Base-by-base conservation (phyloP, 2,797 vertebrate genomes). In the Sebastes flavidus region DNA sequence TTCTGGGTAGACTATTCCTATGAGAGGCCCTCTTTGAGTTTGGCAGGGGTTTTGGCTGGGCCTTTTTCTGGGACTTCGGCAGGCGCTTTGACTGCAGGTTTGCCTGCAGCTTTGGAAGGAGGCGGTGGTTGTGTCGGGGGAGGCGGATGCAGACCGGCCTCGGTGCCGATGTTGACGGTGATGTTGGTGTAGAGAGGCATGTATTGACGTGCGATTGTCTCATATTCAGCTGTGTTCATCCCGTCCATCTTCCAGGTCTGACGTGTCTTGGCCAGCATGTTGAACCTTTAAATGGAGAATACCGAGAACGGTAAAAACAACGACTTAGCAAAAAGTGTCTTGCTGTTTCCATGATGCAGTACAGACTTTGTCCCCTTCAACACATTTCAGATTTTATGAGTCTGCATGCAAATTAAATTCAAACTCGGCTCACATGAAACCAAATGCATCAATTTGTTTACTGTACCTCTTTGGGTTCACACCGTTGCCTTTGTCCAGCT, bases 121-220 rank as follows among this genome's bases (percentile, higher is more conserved):
- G 52, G n/a, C 0, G 54, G 65, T 0, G 11, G 42, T 38, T 38
- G 12, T 0, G 65, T 20, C 2, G 36, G 61, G 0, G 86, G 84
- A 58, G 38, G 29, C 2, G 59, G 27, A 4, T 69, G 87, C 3
- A 95, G 83, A 4, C 95, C 94, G 1, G 83, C 87, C 80, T 96
- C 93, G 0, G 92, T 94, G 73, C 94, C 96, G 13, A 97, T 94
- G 91, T 97, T 89, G 65, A 97, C 95, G 0, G 96, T 97, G 91
- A 97, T 96, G 91, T 96, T 97, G 78, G 96, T 96, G 87, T 96
- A 96, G 80, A 97, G 96, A 0, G 94, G 94, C 20, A 88, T 70
- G 83, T 94, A 90, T 20, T 96, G 79, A 72, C 94, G 94, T 1
- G 95, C 95, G 7, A 97, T 8, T 3, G 96, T 72, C 72, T 94